Evolutionary conservation across 2,888 invertebrate species (phyloP).

Genomic region (Dryadula phaetusa): DNA sequence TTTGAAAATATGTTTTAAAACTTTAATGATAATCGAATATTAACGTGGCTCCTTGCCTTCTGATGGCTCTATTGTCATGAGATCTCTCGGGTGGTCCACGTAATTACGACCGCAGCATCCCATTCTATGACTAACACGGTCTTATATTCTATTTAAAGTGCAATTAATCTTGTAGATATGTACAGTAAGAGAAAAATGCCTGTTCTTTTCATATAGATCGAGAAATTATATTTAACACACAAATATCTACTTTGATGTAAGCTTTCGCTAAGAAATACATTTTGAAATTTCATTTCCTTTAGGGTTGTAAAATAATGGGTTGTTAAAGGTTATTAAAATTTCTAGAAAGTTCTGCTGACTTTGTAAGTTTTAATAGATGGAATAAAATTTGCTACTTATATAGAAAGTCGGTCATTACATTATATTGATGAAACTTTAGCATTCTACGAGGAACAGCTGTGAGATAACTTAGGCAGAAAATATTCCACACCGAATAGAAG

Average conservation of each 20-base stretch:
- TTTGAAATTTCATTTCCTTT: too few species aligned
- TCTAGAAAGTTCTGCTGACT: too few species aligned
- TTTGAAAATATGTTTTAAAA: background rate
- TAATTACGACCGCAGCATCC: constrained; percentile 60
- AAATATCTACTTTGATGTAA: too few species aligned
- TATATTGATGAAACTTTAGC: background rate
- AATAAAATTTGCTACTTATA: too few species aligned
- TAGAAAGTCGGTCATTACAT: background rate
- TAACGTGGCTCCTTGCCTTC: constrained; percentile 49
- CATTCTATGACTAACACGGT: constrained; percentile 1
- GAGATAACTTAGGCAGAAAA: background rate
- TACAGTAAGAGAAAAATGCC: background rate
- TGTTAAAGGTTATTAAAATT: too few species aligned
- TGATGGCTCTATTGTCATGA: constrained; percentile 76
- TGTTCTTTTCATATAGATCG: too few species aligned
- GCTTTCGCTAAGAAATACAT: too few species aligned
- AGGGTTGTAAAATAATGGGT: too few species aligned
- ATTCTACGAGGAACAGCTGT: background rate
- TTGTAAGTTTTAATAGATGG: background rate
- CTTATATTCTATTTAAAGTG: constrained; percentile 13
- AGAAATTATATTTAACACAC: too few species aligned
- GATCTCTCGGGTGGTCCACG: constrained; percentile 75
- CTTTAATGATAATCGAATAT: constrained; percentile 32
- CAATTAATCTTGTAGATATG: background rate
- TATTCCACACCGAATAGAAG: background rate